Evolutionary conservation across 2,797 vertebrate species (phyloP).

Genomic region (Florisuga fusca): DNA sequence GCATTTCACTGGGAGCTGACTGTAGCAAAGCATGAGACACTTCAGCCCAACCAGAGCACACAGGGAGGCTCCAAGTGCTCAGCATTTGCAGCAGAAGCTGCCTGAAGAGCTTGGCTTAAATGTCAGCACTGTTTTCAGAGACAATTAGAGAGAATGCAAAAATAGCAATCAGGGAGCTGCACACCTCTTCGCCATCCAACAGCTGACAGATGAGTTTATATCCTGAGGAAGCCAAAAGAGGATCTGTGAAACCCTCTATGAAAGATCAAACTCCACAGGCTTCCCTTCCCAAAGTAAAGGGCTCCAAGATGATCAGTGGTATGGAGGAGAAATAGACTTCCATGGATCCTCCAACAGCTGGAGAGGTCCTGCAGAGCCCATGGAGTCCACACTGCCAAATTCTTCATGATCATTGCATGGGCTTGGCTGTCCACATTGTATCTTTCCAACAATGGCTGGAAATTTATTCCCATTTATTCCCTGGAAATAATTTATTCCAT

Average conservation of each 20-base stretch:
- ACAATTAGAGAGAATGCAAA: neutral
- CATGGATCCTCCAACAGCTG: neutral
- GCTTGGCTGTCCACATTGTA: neutral
- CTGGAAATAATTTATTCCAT: no score
- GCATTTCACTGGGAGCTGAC: accelerated
- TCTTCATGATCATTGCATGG: neutral
- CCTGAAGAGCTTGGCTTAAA: neutral
- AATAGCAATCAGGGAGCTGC: neutral
- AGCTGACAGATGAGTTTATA: neutral
- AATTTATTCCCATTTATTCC: no score
- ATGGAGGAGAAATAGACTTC: neutral
- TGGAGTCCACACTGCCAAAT: neutral
- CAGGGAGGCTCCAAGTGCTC: neutral
- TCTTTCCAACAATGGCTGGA: neutral
- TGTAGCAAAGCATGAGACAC: neutral
- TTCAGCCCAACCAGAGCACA: neutral
- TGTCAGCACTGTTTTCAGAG: neutral
- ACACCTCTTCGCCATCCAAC: neutral
- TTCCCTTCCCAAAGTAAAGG: neutral
- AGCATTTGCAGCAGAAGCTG: neutral
- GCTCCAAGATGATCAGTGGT: neutral
- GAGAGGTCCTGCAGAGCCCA: neutral
- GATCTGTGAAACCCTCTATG: neutral
- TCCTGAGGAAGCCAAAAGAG: neutral
- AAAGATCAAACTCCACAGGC: neutral